Evolutionary conservation across 2,113 vertebrate genomes (phyloP), one percentile per base, ranked within the genome.

Genomic region (Martes martes): DNA sequence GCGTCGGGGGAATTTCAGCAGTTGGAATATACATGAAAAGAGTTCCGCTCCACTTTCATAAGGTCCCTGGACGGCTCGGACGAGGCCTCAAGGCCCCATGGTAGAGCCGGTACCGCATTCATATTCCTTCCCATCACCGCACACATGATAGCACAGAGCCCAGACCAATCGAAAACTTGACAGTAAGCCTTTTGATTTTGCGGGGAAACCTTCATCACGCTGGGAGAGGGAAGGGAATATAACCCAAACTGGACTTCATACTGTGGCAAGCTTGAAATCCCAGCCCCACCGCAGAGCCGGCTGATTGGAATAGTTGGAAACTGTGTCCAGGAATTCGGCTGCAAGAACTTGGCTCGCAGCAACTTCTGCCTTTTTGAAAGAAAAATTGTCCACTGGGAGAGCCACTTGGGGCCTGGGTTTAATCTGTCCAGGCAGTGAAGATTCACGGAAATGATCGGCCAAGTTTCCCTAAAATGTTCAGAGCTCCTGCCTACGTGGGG

Each of bases 171-270:
- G 98, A 98, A 99, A 98, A 98, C 98, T 98, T 99, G 99, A 99
- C 99, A 99, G 99, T 98, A 98, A 99, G 99, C 98, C 99, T 99
- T 99, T 99, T 99, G 99, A 99, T 99, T 99, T 99, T 98, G 98
- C 90, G 97, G 99, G 99, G 98, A 99, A 99, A 98, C 98, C 99
- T 99, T 98, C 98, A 97, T 99, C 99, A 98, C 98, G 98, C 99
- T 99, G 99, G 97, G 99, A 98, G 98, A 99, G 98, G 98, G 99
- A 99, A 99, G 98, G 99, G 99, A 99, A 98, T 98, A 98, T 98
- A 98, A 99, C 99, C 99, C 98, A 99, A 99, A 99, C 99, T 98
- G 98, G 99, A 99, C 99, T 99, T 98, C 99, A 99, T 98, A 99
- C 99, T 99, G 99, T 98, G 99, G 99, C 98, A 98, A 99, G 99